phyloP scores from a whole-genome alignment of 2,113 vertebrate genomes.

The Sphyrna mokarran region DNA sequence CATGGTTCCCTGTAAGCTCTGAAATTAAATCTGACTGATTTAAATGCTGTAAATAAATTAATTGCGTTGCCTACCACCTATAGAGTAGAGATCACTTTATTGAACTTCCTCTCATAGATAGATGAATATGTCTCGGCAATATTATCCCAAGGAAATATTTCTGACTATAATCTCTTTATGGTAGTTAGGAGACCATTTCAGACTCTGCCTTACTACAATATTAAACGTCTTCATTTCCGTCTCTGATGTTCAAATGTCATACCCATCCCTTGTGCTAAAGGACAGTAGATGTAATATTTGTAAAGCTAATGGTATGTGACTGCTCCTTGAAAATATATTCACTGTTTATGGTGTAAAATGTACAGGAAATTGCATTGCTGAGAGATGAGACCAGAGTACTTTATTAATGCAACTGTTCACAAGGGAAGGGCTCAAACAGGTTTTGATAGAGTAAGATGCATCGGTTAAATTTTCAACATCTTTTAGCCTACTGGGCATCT shows the following conservation, averaged over 20 bases:
- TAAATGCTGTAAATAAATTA: slow-evolving; percentile 48
- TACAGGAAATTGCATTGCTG: slow-evolving; percentile 48
- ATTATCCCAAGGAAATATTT: slow-evolving; percentile 45
- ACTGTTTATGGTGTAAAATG: slow-evolving; percentile 47
- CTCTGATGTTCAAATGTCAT: slow-evolving; percentile 42
- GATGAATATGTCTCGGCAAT: slow-evolving; percentile 46
- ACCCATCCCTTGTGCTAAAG: slow-evolving; percentile 40
- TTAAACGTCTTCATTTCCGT: slow-evolving; percentile 45
- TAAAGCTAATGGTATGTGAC: slow-evolving; percentile 45
- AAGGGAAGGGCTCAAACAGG: slow-evolving; percentile 43
- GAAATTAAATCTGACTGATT: slow-evolving; percentile 44
- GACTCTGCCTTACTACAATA: slow-evolving; percentile 46
- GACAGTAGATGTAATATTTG: slow-evolving; percentile 43
- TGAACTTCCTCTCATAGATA: slow-evolving; percentile 43
- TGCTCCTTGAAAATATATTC: slow-evolving; percentile 46
- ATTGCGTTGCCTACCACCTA: slow-evolving; percentile 47
- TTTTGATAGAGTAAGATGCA: slow-evolving; percentile 50
- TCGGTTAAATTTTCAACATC: slow-evolving; percentile 47
- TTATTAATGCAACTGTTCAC: slow-evolving; percentile 47
- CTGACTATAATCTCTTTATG: slow-evolving; percentile 40
- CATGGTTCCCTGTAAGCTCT: slow-evolving; percentile 46
- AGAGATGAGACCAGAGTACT: slow-evolving; percentile 45
- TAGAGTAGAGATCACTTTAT: slow-evolving; percentile 40
- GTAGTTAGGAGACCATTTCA: slow-evolving; percentile 40
- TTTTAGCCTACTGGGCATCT: slow-evolving; percentile 47